These are phyloP conservation scores for Yponomeuta plumbellus DNA, from an alignment of 2,888 invertebrate species.

Conservation along the genomic window DNA sequence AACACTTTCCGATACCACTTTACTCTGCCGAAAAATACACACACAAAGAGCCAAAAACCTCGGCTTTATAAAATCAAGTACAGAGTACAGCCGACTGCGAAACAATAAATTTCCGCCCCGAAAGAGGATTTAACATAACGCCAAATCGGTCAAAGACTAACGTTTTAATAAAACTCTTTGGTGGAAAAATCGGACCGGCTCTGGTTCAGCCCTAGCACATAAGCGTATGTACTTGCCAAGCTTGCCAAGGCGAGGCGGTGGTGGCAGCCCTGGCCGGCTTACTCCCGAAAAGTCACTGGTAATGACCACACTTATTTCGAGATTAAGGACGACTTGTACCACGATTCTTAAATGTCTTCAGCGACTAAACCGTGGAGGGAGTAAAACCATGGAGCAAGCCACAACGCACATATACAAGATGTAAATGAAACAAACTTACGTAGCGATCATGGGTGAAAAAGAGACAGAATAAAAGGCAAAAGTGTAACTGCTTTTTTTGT, in stretches of 20 bases:
- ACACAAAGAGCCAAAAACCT: too few species aligned
- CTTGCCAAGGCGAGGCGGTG: slow-evolving; percentile 20
- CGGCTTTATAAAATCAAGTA: background rate
- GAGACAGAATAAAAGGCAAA: too few species aligned
- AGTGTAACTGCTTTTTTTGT: too few species aligned
- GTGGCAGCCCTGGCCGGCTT: background rate
- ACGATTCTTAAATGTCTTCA: too few species aligned
- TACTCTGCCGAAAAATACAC: background rate
- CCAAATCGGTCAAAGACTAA: slow-evolving; percentile 39
- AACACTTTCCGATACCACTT: background rate
- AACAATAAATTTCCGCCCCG: background rate
- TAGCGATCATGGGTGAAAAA: too few species aligned
- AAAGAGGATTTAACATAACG: background rate
- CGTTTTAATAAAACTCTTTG: slow-evolving; percentile 26
- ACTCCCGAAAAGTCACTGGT: background rate
- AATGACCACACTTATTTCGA: background rate
- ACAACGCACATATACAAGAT: too few species aligned
- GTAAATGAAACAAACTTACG: too few species aligned
- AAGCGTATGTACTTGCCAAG: slow-evolving; percentile 17
- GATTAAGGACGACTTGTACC: too few species aligned
- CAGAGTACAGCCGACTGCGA: background rate
- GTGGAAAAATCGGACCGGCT: slow-evolving; percentile 29
- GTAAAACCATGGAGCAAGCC: too few species aligned
- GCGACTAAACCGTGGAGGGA: too few species aligned
- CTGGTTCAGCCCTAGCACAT: slow-evolving; percentile 17